Base-by-base conservation (phyloP, 2,797 vertebrate genomes). In the Bryconaethiops microstoma region DNA sequence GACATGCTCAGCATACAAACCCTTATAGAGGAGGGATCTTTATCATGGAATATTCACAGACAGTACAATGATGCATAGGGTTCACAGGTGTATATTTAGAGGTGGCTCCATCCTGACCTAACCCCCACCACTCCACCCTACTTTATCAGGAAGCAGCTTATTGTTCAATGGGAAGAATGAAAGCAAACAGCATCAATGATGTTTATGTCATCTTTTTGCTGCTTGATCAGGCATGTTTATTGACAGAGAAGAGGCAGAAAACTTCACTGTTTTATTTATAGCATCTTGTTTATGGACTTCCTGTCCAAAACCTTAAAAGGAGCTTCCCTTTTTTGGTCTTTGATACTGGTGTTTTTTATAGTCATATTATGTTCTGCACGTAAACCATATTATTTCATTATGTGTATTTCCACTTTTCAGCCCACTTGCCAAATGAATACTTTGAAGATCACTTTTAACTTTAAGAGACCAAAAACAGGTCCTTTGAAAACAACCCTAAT, bases 111-210 rank as follows among this genome's bases (percentile, higher is more conserved):
- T 65, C 17, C 65, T 68, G 39, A 42, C 62, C 70, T 57, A 45
- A 69, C 55, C 67, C 60, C 50, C 52, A 39, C 62, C 63, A 55
- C 77, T 74, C 16, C 23, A 39, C 74, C 69, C 54, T 70, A 35
- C 50, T 68, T 40, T 54, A 78, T 78, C 70, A 86, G 87, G 87
- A 89, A 85, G 82, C 70, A 62, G 50, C 79, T 82, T 84, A 81
- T 78, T 86, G 79, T 85, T 87, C 81, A 88, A 74, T 77, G 77
- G 72, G 74, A 80, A 71, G 82, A 77, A 86, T 86, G 82, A 88
- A 89, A 88, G 79, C 71, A 35, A 77, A 80, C 62, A 50, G n/a
- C 35, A 77, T 76, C 63, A 62, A 65, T 73, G 39, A 40, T 88
- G 82, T 84, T 87, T 82, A 85, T 83, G 69, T 79, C 74, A 60